These are phyloP conservation scores for Anoplius nigerrimus DNA, from an alignment of 2,888 invertebrate genomes.

Conservation along the genomic window DNA sequence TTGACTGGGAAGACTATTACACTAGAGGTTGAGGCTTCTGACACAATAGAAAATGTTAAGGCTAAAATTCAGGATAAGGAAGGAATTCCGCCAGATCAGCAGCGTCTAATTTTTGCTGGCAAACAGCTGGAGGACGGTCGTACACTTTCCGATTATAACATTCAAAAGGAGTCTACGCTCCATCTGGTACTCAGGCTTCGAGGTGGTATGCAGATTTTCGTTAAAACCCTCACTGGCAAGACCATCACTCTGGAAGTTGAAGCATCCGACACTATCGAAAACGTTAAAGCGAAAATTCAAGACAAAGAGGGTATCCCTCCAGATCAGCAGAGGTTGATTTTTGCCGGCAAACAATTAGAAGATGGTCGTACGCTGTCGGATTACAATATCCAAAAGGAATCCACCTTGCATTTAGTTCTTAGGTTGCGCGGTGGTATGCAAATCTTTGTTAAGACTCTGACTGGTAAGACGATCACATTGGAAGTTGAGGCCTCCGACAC, in stretches of 20 bases:
- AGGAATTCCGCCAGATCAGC: background rate
- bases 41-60: background rate
- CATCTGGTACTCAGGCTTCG: background rate
- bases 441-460: constrained; percentile 13
- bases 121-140: constrained; percentile 54
- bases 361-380: constrained; percentile 34
- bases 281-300: constrained; percentile 1
- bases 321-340: constrained; percentile 36
- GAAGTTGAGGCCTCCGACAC: constrained; percentile 10
- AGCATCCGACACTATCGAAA: constrained; percentile 5
- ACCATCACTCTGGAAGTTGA: constrained; percentile 9
- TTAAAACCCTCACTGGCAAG: constrained; percentile 4
- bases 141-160: constrained; percentile 31
- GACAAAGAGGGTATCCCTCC: constrained; percentile 28
- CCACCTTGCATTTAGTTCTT: constrained; percentile 28
- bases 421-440: constrained; percentile 21
- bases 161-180: background rate
- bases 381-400: constrained; percentile 41
- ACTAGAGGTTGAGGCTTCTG: constrained; percentile 40
- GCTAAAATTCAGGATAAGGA: constrained; percentile 1
- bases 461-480: constrained; percentile 6
- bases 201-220: constrained; percentile 7
- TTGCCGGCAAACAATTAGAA: constrained; percentile 39
- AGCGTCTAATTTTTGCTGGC: constrained; percentile 38
- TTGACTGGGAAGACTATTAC: constrained; percentile 61